Conservation (phyloP, 2,797 vertebrate genomes). For the Petrocephalus schoutedeni region DNA sequence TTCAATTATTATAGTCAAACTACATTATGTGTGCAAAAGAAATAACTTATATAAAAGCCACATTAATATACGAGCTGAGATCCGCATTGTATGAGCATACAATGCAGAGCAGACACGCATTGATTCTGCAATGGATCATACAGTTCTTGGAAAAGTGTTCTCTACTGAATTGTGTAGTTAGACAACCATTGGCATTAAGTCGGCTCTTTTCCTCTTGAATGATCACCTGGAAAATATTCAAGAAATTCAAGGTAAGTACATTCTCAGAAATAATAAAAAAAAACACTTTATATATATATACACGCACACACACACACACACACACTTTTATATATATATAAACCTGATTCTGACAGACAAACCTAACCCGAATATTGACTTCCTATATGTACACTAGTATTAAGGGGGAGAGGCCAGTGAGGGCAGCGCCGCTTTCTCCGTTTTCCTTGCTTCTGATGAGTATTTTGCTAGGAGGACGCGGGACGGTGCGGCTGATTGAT, state of each 20-base stretch:
- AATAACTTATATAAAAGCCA: neutral
- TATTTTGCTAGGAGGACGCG: conserved; percentile 33
- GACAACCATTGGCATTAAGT: neutral
- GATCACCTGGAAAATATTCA: neutral
- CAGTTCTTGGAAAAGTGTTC: neutral
- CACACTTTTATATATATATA: too few species aligned
- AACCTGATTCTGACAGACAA: neutral
- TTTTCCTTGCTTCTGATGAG: conserved; percentile 19
- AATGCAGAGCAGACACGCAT: neutral
- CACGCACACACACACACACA: too few species aligned
- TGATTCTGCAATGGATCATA: neutral
- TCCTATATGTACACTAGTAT: conserved; percentile 28
- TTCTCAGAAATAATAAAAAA: neutral
- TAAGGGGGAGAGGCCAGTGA: conserved; percentile 32
- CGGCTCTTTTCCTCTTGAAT: neutral
- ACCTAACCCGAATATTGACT: neutral
- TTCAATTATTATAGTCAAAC: neutral
- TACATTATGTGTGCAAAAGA: neutral
- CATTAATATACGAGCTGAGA: neutral
- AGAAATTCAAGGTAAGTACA: neutral
- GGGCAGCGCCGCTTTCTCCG: conserved; percentile 20
- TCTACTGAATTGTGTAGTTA: neutral
- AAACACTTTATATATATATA: too few species aligned
- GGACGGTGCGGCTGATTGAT: conserved; percentile 50
- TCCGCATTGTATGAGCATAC: neutral